Conservation (phyloP, 2,888 invertebrate species). For the Ornithoptera priamus region DNA sequence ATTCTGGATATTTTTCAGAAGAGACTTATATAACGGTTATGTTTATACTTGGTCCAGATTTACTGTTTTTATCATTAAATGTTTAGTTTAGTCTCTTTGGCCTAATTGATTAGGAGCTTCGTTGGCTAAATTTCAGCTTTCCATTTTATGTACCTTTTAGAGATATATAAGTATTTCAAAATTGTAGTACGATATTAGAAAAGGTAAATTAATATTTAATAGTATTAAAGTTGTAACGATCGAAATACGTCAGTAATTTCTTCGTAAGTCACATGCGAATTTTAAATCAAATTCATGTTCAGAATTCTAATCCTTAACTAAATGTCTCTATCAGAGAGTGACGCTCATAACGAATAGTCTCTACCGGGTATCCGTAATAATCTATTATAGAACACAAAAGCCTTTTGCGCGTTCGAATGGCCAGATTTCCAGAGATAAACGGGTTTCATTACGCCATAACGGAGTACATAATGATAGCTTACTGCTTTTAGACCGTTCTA, state of each 20-base stretch:
- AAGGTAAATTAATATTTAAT: too few relatives aligned
- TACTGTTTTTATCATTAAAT: too few relatives aligned
- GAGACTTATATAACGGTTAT: too few relatives aligned
- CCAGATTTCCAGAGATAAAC: constrained; percentile 34
- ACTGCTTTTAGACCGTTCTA: neutral
- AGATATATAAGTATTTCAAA: too few relatives aligned
- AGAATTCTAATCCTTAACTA: constrained; percentile 13
- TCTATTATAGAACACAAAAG: constrained; percentile 33
- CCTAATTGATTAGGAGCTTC: too few relatives aligned
- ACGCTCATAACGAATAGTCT: constrained; percentile 4
- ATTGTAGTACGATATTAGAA: too few relatives aligned
- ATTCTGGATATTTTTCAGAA: too few relatives aligned
- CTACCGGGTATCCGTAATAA: constrained; percentile 27
- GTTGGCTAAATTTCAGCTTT: too few relatives aligned
- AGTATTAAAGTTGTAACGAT: too few relatives aligned
- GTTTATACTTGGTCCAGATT: too few relatives aligned
- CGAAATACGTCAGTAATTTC: neutral
- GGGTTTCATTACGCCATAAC: constrained; percentile 23
- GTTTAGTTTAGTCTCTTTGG: too few relatives aligned
- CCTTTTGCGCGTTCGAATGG: constrained; percentile 28
- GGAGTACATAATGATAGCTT: constrained; percentile 4
- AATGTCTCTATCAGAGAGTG: constrained; percentile 19
- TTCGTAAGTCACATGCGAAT: neutral
- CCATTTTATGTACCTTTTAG: too few relatives aligned
- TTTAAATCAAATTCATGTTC: neutral